Percentiles rank a stretch among this genome's conserved stretches.
Evolutionary conservation across 2,888 invertebrate genomes (phyloP).

Genomic region (Cepaea hortensis): DNA sequence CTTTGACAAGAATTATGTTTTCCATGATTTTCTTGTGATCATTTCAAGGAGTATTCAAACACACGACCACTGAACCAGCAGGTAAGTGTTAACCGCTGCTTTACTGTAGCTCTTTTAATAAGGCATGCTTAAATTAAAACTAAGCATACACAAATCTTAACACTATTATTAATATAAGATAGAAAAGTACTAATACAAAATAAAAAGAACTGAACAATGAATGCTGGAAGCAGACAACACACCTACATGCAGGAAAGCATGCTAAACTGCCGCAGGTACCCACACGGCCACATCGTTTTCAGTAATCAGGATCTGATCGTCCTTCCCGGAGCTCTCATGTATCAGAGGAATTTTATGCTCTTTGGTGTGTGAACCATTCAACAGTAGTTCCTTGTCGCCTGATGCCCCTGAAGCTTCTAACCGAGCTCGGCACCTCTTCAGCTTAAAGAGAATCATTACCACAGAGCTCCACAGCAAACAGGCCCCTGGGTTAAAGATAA

Average conservation of each 20-base stretch:
- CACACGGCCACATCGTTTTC: slow-evolving; percentile 45
- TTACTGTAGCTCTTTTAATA: too few species aligned
- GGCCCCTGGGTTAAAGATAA: slow-evolving; percentile 57
- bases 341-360: slow-evolving; percentile 48
- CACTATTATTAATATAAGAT: too few species aligned
- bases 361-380: slow-evolving; percentile 52
- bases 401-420: slow-evolving; percentile 53
- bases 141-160: too few species aligned
- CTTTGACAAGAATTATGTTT: too few species aligned
- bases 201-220: too few species aligned
- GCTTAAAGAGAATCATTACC: slow-evolving; percentile 69
- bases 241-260: slow-evolving; percentile 11
- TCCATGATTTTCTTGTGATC: too few species aligned
- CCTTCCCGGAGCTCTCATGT: slow-evolving; percentile 36
- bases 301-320: slow-evolving; percentile 35
- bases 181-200: too few species aligned
- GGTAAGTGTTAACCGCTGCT: too few species aligned
- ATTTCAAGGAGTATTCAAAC: too few species aligned
- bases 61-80: too few species aligned
- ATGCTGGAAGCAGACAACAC: not conserved
- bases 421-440: slow-evolving; percentile 65
- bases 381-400: slow-evolving; percentile 46
- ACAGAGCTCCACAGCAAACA: slow-evolving; percentile 70
- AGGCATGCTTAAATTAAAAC: too few species aligned
- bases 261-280: slow-evolving; percentile 46